Percentiles rank a stretch among this genome's conserved stretches.
Conservation (phyloP, 2,888 invertebrate species). For the Microdon myrmicae region DNA sequence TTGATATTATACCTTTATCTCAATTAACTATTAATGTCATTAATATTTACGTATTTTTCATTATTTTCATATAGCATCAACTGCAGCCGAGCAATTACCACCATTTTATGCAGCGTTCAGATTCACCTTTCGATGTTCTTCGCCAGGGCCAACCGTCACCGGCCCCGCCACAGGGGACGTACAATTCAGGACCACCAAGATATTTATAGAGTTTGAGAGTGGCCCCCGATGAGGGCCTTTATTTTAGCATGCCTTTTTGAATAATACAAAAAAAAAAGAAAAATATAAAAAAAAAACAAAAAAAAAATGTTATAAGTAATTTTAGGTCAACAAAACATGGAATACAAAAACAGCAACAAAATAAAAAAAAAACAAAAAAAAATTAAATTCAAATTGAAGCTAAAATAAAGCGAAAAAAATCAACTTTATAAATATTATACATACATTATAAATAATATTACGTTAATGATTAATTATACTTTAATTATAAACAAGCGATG, state of each 20-base stretch:
- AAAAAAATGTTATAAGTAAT: constrained; percentile 54
- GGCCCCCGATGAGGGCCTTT: constrained; percentile 66
- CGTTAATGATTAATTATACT: constrained; percentile 48
- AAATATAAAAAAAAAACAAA: constrained; percentile 45
- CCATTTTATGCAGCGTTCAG: constrained; percentile 66
- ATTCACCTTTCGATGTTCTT: constrained; percentile 65
- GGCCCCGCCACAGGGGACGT: constrained; percentile 62
- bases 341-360: constrained; percentile 20
- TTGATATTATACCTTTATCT: not conserved
- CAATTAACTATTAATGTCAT: constrained; percentile 1
- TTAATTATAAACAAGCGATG: constrained; percentile 48
- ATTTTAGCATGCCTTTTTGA: constrained; percentile 67
- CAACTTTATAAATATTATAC: constrained; percentile 50
- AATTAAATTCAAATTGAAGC: constrained; percentile 55
- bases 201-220: constrained; percentile 67
- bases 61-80: constrained; percentile 59
- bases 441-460: constrained; percentile 42
- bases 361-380: constrained; percentile 28
- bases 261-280: constrained; percentile 53
- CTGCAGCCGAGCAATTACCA: constrained; percentile 64
- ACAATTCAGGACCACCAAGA: constrained; percentile 66
- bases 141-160: constrained; percentile 64
- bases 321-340: constrained; percentile 23
- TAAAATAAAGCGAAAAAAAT: constrained; percentile 58
- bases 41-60: not conserved